Base-by-base conservation (phyloP, 2,797 vertebrate genomes). In the Caiman crocodilus region DNA sequence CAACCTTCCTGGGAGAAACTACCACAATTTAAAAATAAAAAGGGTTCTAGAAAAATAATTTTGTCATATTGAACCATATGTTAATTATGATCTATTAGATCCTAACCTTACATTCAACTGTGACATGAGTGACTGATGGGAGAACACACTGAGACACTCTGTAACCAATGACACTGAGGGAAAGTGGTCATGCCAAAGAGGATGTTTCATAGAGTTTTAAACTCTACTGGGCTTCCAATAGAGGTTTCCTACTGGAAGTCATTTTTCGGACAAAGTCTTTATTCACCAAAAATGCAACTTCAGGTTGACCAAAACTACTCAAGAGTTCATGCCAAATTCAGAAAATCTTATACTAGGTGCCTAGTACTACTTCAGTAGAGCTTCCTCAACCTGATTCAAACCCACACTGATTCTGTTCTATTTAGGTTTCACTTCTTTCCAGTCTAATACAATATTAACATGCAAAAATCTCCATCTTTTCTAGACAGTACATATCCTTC, bases 171-270 rank as follows among this genome's bases (percentile, higher is more conserved):
- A 21, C 3, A 87, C 11, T 67, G 8, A 55, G 76, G 17, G 17
- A 82, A 89, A 88, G 28, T n/a, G 23, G 75, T 90, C 64, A 69
- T 18, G 61, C 88, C 89, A 80, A 64, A 5, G 3, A 4, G 14
- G 15, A 23, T 5, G 89, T 5, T 25, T 79, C n/a, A 57, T 35
- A 84, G 76, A 82, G 67, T 71, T 64, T 67, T 7, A n/a, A 84
- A n/a, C 76, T 10, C 63, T 15, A 6, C 57, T 69, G 16, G 63
- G 32, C 21, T 35, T 21, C 67, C 10, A 50, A 50, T 10, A 50
- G 42, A 50, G 42, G 42, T 50, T 79, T 76, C 2, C 2, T 28
- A 32, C 2, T 79, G 67, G 82, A 64, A 59, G 10, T 7, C 76
- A 59, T 8, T 79, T 63, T 23, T 65, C 87, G 28, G 63, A 21